A percentile compares a stretch with the other conserved stretches of the same genome.
Evolutionary conservation across 2,113 vertebrate genomes (phyloP).

Genomic region (Bos taurus): ARS-UCD2.0 NC_037338.1:59859501-59860000

Average conservation of each 20-base stretch:
- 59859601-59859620: slow-evolving; percentile 74
- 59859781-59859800: slow-evolving; percentile 67
- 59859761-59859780: slow-evolving; percentile 61
- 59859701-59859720: slow-evolving; percentile 74
- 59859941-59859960: background rate
- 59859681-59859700: slow-evolving; percentile 56
- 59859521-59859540: slow-evolving; percentile 76
- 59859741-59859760: background rate
- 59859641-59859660: slow-evolving; percentile 76
- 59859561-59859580: slow-evolving; percentile 78
- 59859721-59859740: slow-evolving; percentile 60
- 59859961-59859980: background rate
- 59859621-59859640: slow-evolving; percentile 81
- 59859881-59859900: background rate
- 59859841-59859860: background rate
- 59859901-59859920: background rate
- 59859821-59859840: slow-evolving; percentile 50
- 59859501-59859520: slow-evolving; percentile 76
- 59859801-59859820: slow-evolving; percentile 55
- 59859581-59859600: slow-evolving; percentile 72
- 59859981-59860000: background rate
- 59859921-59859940: background rate
- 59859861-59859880: background rate
- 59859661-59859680: slow-evolving; percentile 48
- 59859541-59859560: slow-evolving; percentile 46